Base-by-base conservation (phyloP, 2,888 invertebrate genomes). In the Argyra leucocephala region DNA sequence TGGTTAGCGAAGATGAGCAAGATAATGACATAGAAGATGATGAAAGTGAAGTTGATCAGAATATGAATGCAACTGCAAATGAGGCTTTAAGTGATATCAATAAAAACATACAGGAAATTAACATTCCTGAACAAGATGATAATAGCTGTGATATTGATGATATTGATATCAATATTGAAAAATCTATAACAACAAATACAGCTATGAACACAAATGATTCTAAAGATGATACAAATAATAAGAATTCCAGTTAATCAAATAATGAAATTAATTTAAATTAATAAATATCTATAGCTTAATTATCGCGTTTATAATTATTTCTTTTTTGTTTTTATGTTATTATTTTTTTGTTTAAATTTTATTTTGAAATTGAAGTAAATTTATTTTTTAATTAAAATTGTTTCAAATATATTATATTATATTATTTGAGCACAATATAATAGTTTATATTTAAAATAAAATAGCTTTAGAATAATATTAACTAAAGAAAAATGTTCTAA, bases 1-100 rank as follows among this genome's bases (percentile, higher is more conserved):
- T 18, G 18, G 68, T 64, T 64, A 67, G 64, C 65, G 70, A 68
- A 10, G 62, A 48, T 21, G 61, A 60, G 6, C 18, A 18, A 62
- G 57, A 60, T 4, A 37, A 62, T 36, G 31, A 24, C 22, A n/a
- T 67, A 61, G 66, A 69, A 3, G 66, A 67, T 1, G 64, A 66
- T 37, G 66, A 67, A n/a, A 48, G 58, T 24, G 61, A 67, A 18
- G 18, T 18, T 6, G 57, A 63, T 61, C 10, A 57, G 10, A 21
- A 57, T 66, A 7, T 66, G 7, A 66, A 66, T 61, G n/a, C n/a
- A 9, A 48, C 5, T 5, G 9, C 15, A 12, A 48, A n/a, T 48
- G 48, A 48, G 48, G 48, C 48, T 48, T 48, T 48, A 48, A 48
- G 5, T n/a, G 48, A 18, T 12, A 48, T 48, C n/a, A 48, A 48